phyloP scores from a whole-genome alignment of 2,888 invertebrate genomes.

The Folsomia manolachei region DNA sequence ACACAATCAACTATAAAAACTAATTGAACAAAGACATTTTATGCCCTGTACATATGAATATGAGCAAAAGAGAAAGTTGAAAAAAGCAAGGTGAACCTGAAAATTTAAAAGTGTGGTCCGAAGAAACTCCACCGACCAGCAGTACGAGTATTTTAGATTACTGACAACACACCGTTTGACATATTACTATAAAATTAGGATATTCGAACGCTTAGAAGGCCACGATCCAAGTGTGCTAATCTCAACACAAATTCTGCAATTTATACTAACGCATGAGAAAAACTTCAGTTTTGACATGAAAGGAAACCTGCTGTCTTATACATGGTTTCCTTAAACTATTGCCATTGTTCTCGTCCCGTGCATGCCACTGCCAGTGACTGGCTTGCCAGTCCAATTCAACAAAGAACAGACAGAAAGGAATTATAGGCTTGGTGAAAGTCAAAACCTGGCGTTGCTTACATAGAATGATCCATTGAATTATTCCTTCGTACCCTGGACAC shows the following conservation, averaged over 20 bases:
- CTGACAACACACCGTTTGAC: background rate
- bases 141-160: background rate
- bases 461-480: conserved; percentile 7
- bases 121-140: no score
- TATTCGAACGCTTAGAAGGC: background rate
- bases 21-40: background rate
- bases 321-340: background rate
- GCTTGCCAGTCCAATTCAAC: no score
- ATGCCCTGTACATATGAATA: no score
- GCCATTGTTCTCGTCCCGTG: background rate
- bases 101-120: no score
- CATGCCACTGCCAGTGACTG: background rate
- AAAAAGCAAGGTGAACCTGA: no score
- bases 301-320: no score
- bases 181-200: background rate
- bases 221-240: background rate
- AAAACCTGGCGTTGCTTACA: background rate
- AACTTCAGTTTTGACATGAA: no score
- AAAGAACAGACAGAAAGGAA: no score
- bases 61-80: no score
- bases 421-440: background rate
- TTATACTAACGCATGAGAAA: background rate
- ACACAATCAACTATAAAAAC: background rate
- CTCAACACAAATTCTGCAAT: background rate
- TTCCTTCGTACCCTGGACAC: conserved; percentile 36